phyloP scores from a whole-genome alignment of 1,140 invertebrate species.

The Drosophila busckii region DNA sequence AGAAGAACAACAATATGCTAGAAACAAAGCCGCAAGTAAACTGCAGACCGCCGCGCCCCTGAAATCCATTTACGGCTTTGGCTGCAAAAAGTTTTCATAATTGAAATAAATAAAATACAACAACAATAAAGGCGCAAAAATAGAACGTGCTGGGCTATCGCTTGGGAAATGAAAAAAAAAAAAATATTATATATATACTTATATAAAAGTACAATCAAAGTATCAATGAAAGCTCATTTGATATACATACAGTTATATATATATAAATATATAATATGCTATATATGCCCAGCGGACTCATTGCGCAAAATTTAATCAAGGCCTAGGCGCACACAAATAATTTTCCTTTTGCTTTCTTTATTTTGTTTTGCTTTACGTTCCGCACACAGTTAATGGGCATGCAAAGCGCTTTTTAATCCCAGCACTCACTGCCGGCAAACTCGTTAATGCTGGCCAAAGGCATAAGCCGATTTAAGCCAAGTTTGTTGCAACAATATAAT shows the following conservation, averaged over 20 bases:
- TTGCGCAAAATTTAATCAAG: conserved; percentile 62
- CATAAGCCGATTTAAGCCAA: conserved; percentile 34
- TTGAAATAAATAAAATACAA: conserved; percentile 65
- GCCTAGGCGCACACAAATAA: conserved; percentile 49
- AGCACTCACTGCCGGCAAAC: conserved; percentile 13
- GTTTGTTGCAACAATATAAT: no score
- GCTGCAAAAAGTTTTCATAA: conserved; percentile 57
- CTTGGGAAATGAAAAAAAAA: conserved; percentile 29
- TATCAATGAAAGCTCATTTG: conserved; percentile 66
- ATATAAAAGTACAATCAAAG: conserved; percentile 40
- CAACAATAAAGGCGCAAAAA: conserved; percentile 15
- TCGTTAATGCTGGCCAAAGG: conserved; percentile 10
- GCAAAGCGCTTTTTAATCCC: conserved; percentile 72
- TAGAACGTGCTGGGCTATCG: conserved; percentile 21
- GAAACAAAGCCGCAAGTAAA: conserved; percentile 25
- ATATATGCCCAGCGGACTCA: conserved; percentile 55
- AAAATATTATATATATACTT: neutral
- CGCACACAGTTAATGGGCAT: conserved; percentile 44
- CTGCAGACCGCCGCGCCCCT: conserved; percentile 27
- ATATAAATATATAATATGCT: conserved; percentile 46
- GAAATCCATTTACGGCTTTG: conserved; percentile 39
- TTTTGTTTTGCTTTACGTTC: conserved; percentile 37
- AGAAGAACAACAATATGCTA: conserved; percentile 1
- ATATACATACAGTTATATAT: neutral
- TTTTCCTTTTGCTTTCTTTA: conserved; percentile 68